Percentiles rank a stretch among this genome's conserved stretches.
Conservation (phyloP, 1,140 invertebrate species). For the Drosophila pseudoobscura region DNA sequence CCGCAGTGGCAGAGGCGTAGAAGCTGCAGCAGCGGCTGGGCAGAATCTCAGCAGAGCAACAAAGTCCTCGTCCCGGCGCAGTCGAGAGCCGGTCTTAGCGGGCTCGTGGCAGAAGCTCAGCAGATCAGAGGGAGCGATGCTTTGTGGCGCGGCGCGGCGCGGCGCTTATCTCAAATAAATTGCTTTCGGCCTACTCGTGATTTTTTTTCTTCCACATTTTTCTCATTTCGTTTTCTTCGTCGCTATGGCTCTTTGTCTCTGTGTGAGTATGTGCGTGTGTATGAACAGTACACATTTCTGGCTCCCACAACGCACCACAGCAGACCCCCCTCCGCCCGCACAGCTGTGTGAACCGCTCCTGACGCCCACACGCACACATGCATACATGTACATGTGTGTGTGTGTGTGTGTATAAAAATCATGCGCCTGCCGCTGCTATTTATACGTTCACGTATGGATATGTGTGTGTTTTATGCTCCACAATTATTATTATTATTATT, state of each 20-base stretch:
- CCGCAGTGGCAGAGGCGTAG: neutral
- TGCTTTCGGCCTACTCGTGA: conserved; percentile 81
- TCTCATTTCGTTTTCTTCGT: conserved; percentile 50
- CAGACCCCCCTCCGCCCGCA: neutral
- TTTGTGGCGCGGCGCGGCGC: conserved; percentile 1
- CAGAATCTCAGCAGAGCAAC: no score
- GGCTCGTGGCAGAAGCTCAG: no score
- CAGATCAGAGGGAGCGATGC: no score
- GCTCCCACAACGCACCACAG: conserved; percentile 15
- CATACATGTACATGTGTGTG: no score
- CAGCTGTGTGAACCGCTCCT: conserved; percentile 23
- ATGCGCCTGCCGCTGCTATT: conserved; percentile 42
- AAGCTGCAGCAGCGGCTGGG: no score
- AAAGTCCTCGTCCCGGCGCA: conserved; percentile 17
- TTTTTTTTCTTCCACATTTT: conserved; percentile 52
- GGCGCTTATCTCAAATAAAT: conserved; percentile 76
- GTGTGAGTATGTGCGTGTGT: conserved; percentile 39
- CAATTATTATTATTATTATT: conserved; percentile 79
- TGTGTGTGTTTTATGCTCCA: conserved; percentile 55
- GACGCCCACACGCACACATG: conserved; percentile 37
- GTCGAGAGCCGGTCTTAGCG: neutral
- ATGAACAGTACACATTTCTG: conserved; percentile 56
- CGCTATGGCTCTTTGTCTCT: no score
- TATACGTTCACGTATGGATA: conserved; percentile 20
- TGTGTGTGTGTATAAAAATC: conserved; percentile 23